Conservation (phyloP, 1,140 invertebrate genomes). For the Drosophila suzukii region DNA sequence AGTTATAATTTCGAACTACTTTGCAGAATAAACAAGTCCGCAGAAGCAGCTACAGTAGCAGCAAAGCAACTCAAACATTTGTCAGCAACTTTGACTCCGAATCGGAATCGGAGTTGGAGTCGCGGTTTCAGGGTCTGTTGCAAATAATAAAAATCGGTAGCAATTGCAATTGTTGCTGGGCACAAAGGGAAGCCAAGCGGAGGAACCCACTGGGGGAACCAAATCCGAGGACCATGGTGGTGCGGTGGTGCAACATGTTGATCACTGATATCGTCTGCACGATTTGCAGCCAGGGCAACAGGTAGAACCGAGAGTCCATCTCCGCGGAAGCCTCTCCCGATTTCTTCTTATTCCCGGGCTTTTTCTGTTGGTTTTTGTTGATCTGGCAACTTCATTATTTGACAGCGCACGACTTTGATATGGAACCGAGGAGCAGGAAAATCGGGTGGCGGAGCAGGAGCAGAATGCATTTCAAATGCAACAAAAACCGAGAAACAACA, state of each 20-base stretch:
- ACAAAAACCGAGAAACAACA: constrained; percentile 31
- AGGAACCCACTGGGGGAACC: constrained; percentile 3
- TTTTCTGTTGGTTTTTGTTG: constrained; percentile 75
- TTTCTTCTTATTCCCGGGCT: constrained; percentile 25
- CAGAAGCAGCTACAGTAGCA: constrained; percentile 30
- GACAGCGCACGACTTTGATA: constrained; percentile 81
- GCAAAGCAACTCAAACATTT: constrained; percentile 54
- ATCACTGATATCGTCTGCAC: constrained; percentile 79
- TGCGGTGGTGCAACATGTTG: constrained; percentile 69
- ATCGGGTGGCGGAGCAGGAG: constrained; percentile 6
- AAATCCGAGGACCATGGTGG: constrained; percentile 26
- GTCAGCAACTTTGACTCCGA: constrained; percentile 47
- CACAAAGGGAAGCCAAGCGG: constrained; percentile 56
- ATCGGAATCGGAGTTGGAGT: constrained; percentile 5
- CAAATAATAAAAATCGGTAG: constrained; percentile 80
- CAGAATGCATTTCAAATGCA: constrained; percentile 57
- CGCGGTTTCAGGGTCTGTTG: constrained; percentile 30
- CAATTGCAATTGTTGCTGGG: constrained; percentile 75
- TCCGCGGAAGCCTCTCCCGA: constrained; percentile 41
- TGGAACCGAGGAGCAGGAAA: constrained; percentile 33
- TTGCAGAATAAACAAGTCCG: background rate
- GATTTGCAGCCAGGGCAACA: constrained; percentile 67
- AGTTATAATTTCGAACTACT: constrained; percentile 6
- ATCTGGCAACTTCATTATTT: constrained; percentile 82
- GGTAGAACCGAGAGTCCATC: constrained; percentile 51